These are phyloP conservation scores for Saccostrea echinata DNA, from an alignment of 1,140 invertebrate genomes.

Conservation along the genomic window DNA sequence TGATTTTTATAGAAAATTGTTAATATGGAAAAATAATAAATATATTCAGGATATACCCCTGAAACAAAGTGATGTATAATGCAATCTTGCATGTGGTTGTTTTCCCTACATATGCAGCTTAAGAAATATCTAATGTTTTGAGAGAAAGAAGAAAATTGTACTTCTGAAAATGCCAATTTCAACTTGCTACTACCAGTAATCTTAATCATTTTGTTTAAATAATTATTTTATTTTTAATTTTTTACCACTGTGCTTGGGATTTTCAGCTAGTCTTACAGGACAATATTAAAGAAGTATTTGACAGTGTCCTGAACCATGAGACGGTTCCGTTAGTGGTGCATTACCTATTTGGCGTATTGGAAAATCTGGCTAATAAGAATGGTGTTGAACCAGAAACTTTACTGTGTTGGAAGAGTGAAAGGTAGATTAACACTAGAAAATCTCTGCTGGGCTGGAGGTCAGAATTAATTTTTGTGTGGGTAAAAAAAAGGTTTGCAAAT, in stretches of 20 bases:
- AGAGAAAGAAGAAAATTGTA: no score
- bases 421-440: conserved; percentile 40
- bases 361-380: conserved; percentile 47
- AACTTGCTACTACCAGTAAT: no score
- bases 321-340: conserved; percentile 40
- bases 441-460: neutral
- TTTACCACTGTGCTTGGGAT: conserved; percentile 24
- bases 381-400: conserved; percentile 51
- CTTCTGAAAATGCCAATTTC: no score
- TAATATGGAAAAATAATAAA: no score
- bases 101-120: no score
- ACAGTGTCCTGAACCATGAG: conserved; percentile 46
- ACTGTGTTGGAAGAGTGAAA: conserved; percentile 54
- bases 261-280: conserved; percentile 50
- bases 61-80: no score
- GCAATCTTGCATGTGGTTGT: no score
- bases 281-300: conserved; percentile 51
- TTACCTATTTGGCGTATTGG: conserved; percentile 50
- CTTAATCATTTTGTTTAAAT: no score
- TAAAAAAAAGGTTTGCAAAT: neutral
- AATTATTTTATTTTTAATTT: neutral
- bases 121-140: no score
- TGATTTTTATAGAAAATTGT: no score
- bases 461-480: conserved; percentile 17
- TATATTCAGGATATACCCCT: no score